Conservation (phyloP, 2,113 vertebrate species). For the Sinocyclocheilus anshuiensis region DNA sequence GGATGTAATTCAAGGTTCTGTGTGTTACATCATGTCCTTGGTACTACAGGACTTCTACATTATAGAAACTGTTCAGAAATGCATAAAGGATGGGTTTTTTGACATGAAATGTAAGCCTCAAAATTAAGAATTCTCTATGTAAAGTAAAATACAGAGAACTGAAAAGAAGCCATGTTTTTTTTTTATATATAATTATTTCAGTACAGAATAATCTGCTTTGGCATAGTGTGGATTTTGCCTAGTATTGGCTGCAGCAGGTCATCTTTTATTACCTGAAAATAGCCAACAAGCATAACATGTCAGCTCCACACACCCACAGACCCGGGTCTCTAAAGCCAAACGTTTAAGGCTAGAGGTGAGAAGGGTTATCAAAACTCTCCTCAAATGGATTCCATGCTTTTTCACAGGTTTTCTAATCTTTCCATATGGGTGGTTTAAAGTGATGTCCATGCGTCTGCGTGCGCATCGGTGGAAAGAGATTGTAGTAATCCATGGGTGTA, state of each 20-base stretch:
- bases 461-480: slow-evolving; percentile 70
- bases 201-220: background rate
- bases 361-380: slow-evolving; percentile 47
- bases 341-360: slow-evolving; percentile 48
- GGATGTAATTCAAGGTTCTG: slow-evolving; percentile 21
- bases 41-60: slow-evolving; percentile 6
- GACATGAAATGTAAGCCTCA: background rate
- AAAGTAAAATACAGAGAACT: background rate
- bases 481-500: slow-evolving; percentile 77
- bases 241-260: background rate
- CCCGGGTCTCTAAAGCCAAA: slow-evolving; percentile 35
- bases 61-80: slow-evolving; percentile 18
- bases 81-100: background rate
- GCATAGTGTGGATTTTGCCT: background rate
- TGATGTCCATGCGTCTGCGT: slow-evolving; percentile 43
- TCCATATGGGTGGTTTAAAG: slow-evolving; percentile 43
- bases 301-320: slow-evolving; percentile 36
- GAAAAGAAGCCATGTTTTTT: background rate
- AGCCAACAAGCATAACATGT: slow-evolving; percentile 11
- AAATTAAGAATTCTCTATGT: background rate
- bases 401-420: slow-evolving; percentile 41
- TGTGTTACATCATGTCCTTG: slow-evolving; percentile 24
- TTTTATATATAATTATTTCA: background rate
- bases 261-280: slow-evolving; percentile 1
- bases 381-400: slow-evolving; percentile 41